phyloP scores from a whole-genome alignment of 2,888 invertebrate genomes.

The Drosophila subquinaria region DNA sequence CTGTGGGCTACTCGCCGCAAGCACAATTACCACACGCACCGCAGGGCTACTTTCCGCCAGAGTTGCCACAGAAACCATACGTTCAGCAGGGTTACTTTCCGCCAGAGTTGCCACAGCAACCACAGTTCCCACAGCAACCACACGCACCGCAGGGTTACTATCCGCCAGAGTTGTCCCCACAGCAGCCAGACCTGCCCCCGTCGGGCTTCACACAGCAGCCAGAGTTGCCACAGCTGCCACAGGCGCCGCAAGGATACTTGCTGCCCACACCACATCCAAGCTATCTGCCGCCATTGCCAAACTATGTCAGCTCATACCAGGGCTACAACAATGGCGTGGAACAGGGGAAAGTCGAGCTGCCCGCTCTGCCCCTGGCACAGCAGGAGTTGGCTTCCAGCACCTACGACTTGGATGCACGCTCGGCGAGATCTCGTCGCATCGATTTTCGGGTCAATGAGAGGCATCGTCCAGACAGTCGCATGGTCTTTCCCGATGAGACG shows the following conservation, averaged over 20 bases:
- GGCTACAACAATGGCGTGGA: conserved; percentile 31
- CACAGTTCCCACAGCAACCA: neutral
- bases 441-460: conserved; percentile 66
- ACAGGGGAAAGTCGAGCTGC: conserved; percentile 51
- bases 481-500: conserved; percentile 59
- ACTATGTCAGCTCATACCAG: conserved; percentile 38
- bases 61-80: neutral
- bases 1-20: conserved; percentile 48
- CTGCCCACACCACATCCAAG: conserved; percentile 19
- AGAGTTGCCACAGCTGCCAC: conserved; percentile 3
- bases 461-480: conserved; percentile 48
- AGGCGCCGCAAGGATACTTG: neutral
- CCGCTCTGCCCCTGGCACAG: conserved; percentile 57
- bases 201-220: neutral
- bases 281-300: conserved; percentile 50
- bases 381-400: conserved; percentile 53
- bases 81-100: conserved; percentile 1
- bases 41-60: conserved; percentile 1
- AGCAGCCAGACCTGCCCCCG: conserved; percentile 1
- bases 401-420: conserved; percentile 58
- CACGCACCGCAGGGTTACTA: neutral
- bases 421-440: conserved; percentile 41
- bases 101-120: conserved; percentile 2
- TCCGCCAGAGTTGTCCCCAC: neutral
- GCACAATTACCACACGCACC: conserved; percentile 10